These are phyloP conservation scores for Ladona fulva DNA, from an alignment of 1,140 invertebrate species.

Conservation along the genomic window DNA sequence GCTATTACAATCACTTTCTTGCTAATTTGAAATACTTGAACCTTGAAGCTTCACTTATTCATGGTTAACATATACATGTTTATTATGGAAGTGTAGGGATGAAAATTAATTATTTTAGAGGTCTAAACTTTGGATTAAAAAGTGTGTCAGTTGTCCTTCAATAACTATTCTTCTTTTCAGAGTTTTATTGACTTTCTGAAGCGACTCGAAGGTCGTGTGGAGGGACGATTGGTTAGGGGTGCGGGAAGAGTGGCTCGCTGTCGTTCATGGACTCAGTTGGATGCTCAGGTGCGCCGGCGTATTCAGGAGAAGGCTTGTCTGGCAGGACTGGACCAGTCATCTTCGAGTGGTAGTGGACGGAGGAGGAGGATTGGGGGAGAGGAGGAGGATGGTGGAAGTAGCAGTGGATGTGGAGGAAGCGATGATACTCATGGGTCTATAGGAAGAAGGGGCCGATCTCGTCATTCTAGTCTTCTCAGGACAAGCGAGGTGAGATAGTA, in stretches of 20 bases:
- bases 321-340: conserved; percentile 39
- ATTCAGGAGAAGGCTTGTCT: conserved; percentile 50
- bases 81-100: too few species aligned
- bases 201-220: conserved; percentile 42
- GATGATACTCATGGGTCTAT: not conserved
- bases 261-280: conserved; percentile 53
- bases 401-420: not conserved
- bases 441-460: not conserved
- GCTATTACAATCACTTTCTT: too few species aligned
- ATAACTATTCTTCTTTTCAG: conserved; percentile 20
- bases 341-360: conserved; percentile 32
- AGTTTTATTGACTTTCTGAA: conserved; percentile 38
- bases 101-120: too few species aligned
- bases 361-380: conserved; percentile 34
- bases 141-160: not conserved
- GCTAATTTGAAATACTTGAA: too few species aligned
- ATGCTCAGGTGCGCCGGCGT: conserved; percentile 45
- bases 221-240: conserved; percentile 52
- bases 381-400: not conserved
- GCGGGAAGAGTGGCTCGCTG: conserved; percentile 50
- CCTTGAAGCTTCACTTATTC: too few species aligned
- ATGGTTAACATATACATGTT: too few species aligned
- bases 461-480: not conserved
- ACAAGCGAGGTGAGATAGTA: not conserved
- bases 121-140: too few species aligned